phyloP scores from a whole-genome alignment of 2,113 vertebrate genomes.

The Bungarus multicinctus region DNA sequence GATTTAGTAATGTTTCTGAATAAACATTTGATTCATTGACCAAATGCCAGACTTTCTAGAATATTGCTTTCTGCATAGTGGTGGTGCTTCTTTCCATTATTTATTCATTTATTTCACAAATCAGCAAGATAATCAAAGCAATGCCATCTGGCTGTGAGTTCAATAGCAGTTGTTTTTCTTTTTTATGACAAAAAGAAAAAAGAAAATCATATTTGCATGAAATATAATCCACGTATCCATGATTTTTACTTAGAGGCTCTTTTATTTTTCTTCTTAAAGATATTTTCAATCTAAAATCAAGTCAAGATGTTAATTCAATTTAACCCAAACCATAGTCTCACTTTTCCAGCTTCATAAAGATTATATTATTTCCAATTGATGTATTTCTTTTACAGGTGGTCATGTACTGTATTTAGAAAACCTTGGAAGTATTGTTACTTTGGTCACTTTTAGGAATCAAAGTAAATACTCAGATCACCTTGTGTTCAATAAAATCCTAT shows the following conservation, averaged over 20 bases:
- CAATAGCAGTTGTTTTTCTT: neutral
- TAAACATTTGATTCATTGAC: slow-evolving; percentile 1
- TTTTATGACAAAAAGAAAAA: neutral
- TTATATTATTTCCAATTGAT: neutral
- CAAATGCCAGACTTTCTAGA: neutral
- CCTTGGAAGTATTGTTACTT: neutral
- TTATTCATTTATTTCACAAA: neutral
- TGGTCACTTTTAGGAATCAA: neutral
- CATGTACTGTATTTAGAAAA: neutral
- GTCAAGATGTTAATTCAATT: neutral
- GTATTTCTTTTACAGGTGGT: neutral
- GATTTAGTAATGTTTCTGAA: slow-evolving; percentile 26
- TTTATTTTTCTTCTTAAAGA: neutral
- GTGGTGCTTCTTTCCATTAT: neutral
- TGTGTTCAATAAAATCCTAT: neutral
- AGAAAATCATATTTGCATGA: neutral
- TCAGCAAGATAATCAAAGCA: neutral
- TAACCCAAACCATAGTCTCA: neutral
- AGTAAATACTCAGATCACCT: neutral
- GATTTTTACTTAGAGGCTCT: neutral
- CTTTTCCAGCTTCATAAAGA: neutral
- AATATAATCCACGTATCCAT: neutral
- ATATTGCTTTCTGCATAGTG: slow-evolving; percentile 1
- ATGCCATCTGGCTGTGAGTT: neutral
- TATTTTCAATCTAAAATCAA: neutral